A percentile compares a stretch with the other conserved stretches of the same genome.
phyloP scores from a whole-genome alignment of 1,140 invertebrate genomes.

The Coptotermes formosanus region DNA sequence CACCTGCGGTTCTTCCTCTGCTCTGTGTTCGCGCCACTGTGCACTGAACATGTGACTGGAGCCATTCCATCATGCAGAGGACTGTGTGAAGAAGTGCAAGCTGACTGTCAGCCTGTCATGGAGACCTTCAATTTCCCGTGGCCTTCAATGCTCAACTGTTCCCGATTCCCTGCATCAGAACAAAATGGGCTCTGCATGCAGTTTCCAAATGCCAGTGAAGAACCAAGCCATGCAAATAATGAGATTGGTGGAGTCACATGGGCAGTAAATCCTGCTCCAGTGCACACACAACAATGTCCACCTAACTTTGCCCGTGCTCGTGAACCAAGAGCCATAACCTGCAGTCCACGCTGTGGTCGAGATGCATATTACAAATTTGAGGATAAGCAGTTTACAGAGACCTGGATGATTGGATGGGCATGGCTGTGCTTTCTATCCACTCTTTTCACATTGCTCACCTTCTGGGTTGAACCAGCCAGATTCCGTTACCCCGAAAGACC shows the following conservation, averaged over 20 bases:
- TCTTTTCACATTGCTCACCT: constrained; percentile 81
- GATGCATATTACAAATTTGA: constrained; percentile 69
- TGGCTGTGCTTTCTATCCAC: constrained; percentile 83
- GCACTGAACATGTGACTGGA: constrained; percentile 80
- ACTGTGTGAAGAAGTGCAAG: constrained; percentile 77
- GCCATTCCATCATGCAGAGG: constrained; percentile 85
- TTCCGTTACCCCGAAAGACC: constrained; percentile 74
- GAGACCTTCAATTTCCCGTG: constrained; percentile 66
- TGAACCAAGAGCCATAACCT: constrained; percentile 43
- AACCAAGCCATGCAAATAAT: neutral
- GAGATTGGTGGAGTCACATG: constrained; percentile 24
- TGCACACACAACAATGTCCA: constrained; percentile 47
- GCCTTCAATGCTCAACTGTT: constrained; percentile 77
- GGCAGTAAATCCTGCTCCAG: constrained; percentile 26
- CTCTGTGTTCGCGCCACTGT: constrained; percentile 89
- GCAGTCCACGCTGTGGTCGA: constrained; percentile 63
- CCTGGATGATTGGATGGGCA: constrained; percentile 82
- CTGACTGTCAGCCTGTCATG: constrained; percentile 74
- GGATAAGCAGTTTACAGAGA: constrained; percentile 72
- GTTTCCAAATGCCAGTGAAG: neutral
- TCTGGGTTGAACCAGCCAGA: constrained; percentile 71
- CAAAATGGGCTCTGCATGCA: constrained; percentile 42
- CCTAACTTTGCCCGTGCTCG: constrained; percentile 51
- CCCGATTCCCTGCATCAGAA: constrained; percentile 59
- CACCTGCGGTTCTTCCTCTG: constrained; percentile 88